Evolutionary conservation across 1,140 invertebrate genomes (phyloP).

Genomic region (Sinonovacula constricta): DNA sequence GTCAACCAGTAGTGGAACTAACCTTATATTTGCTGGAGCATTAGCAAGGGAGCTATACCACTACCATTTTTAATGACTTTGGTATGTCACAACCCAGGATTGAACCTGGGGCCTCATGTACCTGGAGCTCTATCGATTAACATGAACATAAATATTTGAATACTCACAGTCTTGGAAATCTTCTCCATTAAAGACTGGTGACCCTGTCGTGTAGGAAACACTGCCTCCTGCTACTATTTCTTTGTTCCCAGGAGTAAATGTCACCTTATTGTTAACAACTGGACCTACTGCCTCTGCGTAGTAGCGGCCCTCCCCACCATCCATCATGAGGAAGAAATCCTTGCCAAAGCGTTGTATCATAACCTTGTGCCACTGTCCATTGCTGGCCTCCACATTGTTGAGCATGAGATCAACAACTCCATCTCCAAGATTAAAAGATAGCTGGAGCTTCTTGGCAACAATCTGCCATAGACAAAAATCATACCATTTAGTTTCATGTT

Average conservation of each 20-base stretch:
- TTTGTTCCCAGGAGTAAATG: conserved; percentile 26
- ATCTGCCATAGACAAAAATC: no score
- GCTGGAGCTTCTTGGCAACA: conserved; percentile 88
- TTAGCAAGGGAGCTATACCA: no score
- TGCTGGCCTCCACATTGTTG: conserved; percentile 89
- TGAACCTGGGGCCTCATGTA: no score
- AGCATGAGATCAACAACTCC: conserved; percentile 92
- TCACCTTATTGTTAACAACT: not conserved
- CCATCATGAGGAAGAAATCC: conserved; percentile 93
- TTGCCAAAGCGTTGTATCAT: conserved; percentile 89
- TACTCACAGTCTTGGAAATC: conserved; percentile 86
- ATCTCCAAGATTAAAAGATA: conserved; percentile 92
- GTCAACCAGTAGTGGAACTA: no score
- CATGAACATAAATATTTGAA: no score
- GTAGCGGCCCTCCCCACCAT: conserved; percentile 95
- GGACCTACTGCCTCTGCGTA: conserved; percentile 89
- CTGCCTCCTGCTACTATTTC: conserved; percentile 54
- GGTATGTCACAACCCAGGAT: no score
- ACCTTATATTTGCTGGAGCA: no score
- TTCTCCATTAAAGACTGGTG: conserved; percentile 16
- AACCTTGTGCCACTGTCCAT: conserved; percentile 98
- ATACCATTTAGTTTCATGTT: conserved; percentile 36
- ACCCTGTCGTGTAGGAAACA: conserved; percentile 6
- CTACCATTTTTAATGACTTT: no score
- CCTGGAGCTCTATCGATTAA: no score